These are phyloP conservation scores for Lissonota sp. DNA, from an alignment of 2,888 invertebrate genomes.

Conservation along the genomic window DNA sequence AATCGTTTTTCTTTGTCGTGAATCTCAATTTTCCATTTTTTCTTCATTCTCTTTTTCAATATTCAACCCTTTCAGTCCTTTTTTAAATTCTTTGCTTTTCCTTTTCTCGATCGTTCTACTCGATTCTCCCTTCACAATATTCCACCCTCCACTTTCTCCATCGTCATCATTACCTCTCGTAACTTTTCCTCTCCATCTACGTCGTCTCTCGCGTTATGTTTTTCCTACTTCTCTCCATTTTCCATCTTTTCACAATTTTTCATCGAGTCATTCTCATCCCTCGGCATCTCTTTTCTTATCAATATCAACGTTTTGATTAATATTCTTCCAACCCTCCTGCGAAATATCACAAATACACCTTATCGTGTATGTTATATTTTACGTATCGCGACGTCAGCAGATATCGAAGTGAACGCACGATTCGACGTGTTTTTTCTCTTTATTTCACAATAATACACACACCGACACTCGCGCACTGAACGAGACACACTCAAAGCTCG, in stretches of 20 bases:
- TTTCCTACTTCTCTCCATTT: not conserved
- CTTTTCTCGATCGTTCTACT: not conserved
- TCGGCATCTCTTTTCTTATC: not conserved
- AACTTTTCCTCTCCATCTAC: constrained; percentile 2
- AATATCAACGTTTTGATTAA: not conserved
- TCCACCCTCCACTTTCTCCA: not conserved
- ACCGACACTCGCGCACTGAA: constrained; percentile 15
- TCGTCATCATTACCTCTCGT: not conserved
- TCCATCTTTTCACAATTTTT: not conserved
- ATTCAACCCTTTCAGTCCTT: no score
- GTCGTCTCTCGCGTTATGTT: not conserved
- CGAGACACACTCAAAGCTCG: constrained; percentile 26
- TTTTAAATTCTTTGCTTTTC: no score
- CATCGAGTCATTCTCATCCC: constrained; percentile 13
- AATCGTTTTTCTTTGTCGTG: no score
- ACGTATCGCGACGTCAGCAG: not conserved
- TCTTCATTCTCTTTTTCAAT: no score
- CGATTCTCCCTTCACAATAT: not conserved
- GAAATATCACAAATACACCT: no score
- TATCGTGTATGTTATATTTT: not conserved
- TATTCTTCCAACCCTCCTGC: not conserved
- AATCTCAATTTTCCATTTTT: no score
- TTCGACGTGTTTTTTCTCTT: not conserved
- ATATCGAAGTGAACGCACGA: constrained; percentile 20
- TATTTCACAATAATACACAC: not conserved